Evolutionary conservation across 2,797 vertebrate species (phyloP).

Genomic region (Melanotaenia trifasciata): DNA sequence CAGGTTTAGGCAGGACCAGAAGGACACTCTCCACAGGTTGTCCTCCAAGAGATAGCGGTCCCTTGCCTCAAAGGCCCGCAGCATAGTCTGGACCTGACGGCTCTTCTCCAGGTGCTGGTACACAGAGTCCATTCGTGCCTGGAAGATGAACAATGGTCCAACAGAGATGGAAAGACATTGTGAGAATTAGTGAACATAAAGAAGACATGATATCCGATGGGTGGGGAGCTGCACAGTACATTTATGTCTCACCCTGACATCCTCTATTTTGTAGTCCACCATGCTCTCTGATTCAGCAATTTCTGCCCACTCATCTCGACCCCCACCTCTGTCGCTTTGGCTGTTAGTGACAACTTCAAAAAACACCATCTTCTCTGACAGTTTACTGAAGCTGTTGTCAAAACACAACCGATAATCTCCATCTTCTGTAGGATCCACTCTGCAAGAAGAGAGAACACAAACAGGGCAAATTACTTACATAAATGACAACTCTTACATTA

Average conservation of each 20-base stretch:
- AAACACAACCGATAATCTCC: constrained; percentile 93
- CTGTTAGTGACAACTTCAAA: constrained; percentile 84
- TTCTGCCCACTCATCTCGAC: constrained; percentile 66
- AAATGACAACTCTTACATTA: background rate
- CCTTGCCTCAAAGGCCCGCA: constrained; percentile 87
- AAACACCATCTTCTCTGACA: constrained; percentile 90
- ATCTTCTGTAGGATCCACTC: constrained; percentile 85
- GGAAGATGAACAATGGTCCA: background rate
- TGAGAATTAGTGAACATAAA: background rate
- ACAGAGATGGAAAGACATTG: background rate
- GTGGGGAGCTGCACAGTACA: background rate
- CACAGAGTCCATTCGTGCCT: constrained; percentile 86
- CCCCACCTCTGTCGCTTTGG: constrained; percentile 56
- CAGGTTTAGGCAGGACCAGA: constrained; percentile 89
- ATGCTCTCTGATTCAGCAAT: constrained; percentile 72
- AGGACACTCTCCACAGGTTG: constrained; percentile 89
- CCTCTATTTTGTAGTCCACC: constrained; percentile 85
- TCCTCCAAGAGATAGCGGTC: constrained; percentile 90
- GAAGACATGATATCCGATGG: background rate
- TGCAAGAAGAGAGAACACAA: constrained; percentile 43
- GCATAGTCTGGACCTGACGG: constrained; percentile 81
- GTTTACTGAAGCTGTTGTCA: constrained; percentile 91
- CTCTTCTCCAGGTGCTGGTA: constrained; percentile 83
- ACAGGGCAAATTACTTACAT: background rate
- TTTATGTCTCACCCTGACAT: constrained; percentile 85